Conservation (phyloP, 2,888 invertebrate genomes). For the Eristalinus aeneus region DNA sequence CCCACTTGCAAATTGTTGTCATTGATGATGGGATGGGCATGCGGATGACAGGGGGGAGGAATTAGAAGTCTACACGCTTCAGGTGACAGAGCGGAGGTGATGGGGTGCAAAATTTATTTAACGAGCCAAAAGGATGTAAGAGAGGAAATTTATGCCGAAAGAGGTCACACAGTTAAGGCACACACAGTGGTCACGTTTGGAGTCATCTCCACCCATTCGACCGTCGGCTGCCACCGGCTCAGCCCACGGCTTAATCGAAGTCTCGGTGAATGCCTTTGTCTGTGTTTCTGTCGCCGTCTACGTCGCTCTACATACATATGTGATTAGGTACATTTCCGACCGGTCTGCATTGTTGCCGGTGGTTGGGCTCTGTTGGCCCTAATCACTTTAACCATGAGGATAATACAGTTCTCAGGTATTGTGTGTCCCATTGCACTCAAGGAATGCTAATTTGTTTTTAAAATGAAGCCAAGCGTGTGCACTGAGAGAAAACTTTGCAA, state of each 20-base stretch:
- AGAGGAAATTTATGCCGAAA: constrained; percentile 69
- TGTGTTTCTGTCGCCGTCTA: neutral
- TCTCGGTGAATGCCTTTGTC: neutral
- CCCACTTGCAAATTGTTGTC: constrained; percentile 56
- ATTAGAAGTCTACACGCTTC: constrained; percentile 67
- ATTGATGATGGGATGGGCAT: constrained; percentile 2
- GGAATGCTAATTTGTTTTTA: constrained; percentile 58
- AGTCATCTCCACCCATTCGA: neutral
- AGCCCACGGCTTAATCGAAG: constrained; percentile 36
- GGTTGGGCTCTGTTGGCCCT: constrained; percentile 48
- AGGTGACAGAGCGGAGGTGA: constrained; percentile 65
- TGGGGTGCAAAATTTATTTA: constrained; percentile 71
- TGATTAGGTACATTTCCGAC: neutral
- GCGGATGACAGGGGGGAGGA: constrained; percentile 40
- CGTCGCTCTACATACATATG: neutral
- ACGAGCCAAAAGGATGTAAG: constrained; percentile 71
- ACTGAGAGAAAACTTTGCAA: constrained; percentile 28
- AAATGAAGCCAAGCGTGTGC: constrained; percentile 19
- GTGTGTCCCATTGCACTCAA: constrained; percentile 30
- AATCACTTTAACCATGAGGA: constrained; percentile 61
- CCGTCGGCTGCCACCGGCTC: neutral
- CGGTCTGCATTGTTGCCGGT: constrained; percentile 8
- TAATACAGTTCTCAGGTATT: constrained; percentile 59
- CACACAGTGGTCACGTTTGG: constrained; percentile 60
- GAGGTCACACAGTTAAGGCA: constrained; percentile 66